phyloP scores from a whole-genome alignment of 2,888 invertebrate species.

The Coelinius sp. region DNA sequence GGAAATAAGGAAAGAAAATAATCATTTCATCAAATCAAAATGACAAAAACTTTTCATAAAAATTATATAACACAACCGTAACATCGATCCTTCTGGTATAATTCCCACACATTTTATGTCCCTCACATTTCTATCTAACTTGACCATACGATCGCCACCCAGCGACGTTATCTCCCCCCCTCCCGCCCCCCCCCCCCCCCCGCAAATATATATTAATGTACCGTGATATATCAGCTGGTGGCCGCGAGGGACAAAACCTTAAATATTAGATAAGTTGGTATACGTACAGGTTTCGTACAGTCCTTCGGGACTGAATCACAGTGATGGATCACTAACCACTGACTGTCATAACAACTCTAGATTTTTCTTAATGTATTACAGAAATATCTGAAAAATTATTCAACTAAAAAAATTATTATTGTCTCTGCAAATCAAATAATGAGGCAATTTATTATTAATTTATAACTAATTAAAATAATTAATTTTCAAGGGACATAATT shows the following conservation, averaged over 20 bases:
- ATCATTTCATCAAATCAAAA: too few species aligned
- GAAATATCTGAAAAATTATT: not conserved
- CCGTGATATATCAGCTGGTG: conserved; percentile 68
- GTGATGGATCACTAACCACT: conserved; percentile 68
- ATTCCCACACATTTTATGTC: not conserved
- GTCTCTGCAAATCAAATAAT: too few species aligned
- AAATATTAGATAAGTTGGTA: conserved; percentile 71
- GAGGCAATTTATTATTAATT: too few species aligned
- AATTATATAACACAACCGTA: too few species aligned
- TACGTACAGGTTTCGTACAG: conserved; percentile 52
- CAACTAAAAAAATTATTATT: too few species aligned
- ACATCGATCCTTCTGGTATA: not conserved
- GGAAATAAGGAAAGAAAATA: too few species aligned
- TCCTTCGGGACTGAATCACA: conserved; percentile 68
- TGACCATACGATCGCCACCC: not conserved
- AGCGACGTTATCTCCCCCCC: conserved; percentile 57
- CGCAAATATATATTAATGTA: conserved; percentile 71
- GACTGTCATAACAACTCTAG: conserved; percentile 70
- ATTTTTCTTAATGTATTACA: conserved; percentile 17
- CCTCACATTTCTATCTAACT: not conserved
- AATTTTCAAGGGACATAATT: too few species aligned
- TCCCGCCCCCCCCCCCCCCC: conserved; percentile 59
- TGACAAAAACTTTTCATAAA: too few species aligned
- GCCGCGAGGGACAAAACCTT: conserved; percentile 70
- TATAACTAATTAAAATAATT: too few species aligned